Evolutionary conservation across 1,140 invertebrate genomes (phyloP).

Genomic region (Dendrolimus punctatus): DNA sequence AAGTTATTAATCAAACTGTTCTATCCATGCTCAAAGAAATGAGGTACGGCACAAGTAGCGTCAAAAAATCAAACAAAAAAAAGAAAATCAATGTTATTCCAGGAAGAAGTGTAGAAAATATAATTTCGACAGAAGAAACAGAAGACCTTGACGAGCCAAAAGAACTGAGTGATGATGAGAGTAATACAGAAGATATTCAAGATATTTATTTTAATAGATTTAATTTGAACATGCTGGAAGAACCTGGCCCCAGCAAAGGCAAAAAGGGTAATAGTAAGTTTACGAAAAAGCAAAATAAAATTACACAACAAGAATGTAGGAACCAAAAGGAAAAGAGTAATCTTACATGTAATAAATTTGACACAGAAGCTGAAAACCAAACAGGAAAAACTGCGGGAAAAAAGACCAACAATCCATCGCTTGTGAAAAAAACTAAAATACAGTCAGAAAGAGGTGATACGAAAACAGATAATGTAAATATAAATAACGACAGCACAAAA

Average conservation of each 20-base stretch:
- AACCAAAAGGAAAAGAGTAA: no score
- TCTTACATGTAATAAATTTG: no score
- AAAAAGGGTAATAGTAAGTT: conserved; percentile 1
- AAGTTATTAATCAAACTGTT: conserved; percentile 4
- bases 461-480: no score
- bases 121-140: conserved; percentile 1
- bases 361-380: no score
- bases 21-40: conserved; percentile 8
- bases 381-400: no score
- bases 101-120: neutral
- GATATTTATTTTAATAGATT: neutral
- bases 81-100: neutral
- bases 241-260: conserved; percentile 2
- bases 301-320: no score
- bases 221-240: neutral
- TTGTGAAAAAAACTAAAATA: no score
- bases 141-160: neutral
- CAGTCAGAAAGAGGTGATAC: no score
- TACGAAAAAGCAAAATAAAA: neutral
- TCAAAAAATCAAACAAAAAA: neutral
- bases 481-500: no score
- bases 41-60: conserved; percentile 3
- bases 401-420: no score
- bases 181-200: conserved; percentile 2
- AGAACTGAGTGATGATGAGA: neutral